Evolutionary conservation across 2,797 vertebrate genomes (phyloP).

Genomic region (Nasua narica): DNA sequence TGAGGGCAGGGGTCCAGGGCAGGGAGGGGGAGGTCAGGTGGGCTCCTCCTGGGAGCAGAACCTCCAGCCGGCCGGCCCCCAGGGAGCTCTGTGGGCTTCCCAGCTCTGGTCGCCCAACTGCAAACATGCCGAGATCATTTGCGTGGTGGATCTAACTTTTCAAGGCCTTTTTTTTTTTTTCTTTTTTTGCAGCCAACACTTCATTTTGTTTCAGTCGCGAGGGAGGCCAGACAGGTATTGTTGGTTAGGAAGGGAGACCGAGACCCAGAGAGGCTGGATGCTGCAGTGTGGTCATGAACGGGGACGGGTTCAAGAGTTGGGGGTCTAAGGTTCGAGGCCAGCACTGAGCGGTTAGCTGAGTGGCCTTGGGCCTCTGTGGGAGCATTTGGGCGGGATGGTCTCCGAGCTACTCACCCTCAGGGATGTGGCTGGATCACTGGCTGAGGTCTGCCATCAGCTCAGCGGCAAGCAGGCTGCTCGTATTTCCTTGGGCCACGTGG

Average conservation of each 20-base stretch:
- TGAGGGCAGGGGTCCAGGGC: no score
- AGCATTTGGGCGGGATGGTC: not conserved
- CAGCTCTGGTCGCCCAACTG: not conserved
- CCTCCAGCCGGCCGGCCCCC: not conserved
- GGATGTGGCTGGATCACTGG: not conserved
- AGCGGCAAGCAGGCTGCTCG: not conserved
- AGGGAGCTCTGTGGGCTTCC: not conserved
- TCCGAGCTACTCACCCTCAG: not conserved
- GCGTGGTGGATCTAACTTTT: not conserved
- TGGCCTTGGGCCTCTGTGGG: not conserved
- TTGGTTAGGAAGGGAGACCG: not conserved
- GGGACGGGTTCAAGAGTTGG: not conserved
- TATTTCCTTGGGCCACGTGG: not conserved
- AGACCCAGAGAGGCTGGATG: not conserved
- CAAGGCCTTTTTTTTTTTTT: not conserved
- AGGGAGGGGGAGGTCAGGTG: not conserved
- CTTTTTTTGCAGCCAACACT: not conserved
- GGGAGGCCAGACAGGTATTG: not conserved
- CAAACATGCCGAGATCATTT: not conserved
- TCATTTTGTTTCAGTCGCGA: not conserved
- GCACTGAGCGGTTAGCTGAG: not conserved
- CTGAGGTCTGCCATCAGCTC: not conserved
- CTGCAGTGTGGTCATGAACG: not conserved
- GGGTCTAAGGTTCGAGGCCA: not conserved
- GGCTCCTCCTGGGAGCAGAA: not conserved